Evolutionary conservation across 1,140 invertebrate species (phyloP).

Genomic region (Odontomachus brunneus): DNA sequence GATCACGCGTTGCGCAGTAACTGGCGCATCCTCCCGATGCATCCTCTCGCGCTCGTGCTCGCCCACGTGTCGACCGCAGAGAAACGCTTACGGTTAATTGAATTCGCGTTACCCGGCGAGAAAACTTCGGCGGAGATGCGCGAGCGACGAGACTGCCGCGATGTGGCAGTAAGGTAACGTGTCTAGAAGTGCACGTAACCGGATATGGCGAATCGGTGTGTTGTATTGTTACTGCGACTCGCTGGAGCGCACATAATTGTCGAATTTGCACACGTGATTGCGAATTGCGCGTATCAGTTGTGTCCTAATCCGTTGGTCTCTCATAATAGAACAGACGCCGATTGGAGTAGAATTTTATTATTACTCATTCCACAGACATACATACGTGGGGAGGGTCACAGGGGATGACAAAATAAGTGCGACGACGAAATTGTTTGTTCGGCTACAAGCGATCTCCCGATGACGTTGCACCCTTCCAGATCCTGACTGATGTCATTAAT

Average conservation of each 20-base stretch:
- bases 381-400: no score
- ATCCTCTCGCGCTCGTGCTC: constrained; percentile 50
- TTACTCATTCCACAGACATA: no score
- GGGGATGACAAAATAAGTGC: constrained; percentile 1
- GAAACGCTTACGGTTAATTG: constrained; percentile 74
- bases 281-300: neutral
- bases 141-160: constrained; percentile 35
- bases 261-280: neutral
- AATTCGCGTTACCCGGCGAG: constrained; percentile 68
- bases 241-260: neutral
- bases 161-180: constrained; percentile 31
- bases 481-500: constrained; percentile 16
- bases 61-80: constrained; percentile 76
- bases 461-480: constrained; percentile 13
- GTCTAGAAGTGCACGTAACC: constrained; percentile 20
- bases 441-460: neutral
- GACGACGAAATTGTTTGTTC: constrained; percentile 18
- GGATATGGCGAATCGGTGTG: constrained; percentile 12
- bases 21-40: constrained; percentile 31
- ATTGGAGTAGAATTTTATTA: no score
- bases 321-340: neutral
- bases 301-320: neutral
- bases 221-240: neutral
- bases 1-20: constrained; percentile 50
- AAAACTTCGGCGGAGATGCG: constrained; percentile 48